Evolutionary conservation across 2,797 vertebrate genomes (phyloP).

Genomic region (Melanotaenia maccullochi): DNA sequence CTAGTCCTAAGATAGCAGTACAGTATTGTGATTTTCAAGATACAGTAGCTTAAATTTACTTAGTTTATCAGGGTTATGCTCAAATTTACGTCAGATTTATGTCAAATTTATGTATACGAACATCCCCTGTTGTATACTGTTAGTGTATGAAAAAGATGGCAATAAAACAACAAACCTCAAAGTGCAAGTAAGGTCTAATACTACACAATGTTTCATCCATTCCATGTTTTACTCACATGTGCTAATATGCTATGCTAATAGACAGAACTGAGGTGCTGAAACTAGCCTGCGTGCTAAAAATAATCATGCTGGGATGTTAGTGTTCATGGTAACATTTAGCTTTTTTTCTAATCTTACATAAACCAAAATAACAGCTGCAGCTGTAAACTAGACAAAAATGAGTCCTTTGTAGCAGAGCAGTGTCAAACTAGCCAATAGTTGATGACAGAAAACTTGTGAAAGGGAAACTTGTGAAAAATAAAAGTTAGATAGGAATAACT

Average conservation of each 20-base stretch:
- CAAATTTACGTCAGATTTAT: not conserved
- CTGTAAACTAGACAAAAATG: no score
- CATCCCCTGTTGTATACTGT: no score
- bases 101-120: not conserved
- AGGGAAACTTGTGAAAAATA: no score
- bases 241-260: not conserved
- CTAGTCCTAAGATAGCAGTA: not conserved
- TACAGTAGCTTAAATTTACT: not conserved
- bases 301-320: not conserved
- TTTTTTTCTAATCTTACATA: no score
- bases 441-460: not conserved
- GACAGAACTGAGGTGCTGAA: not conserved
- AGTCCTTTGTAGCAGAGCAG: no score
- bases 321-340: not conserved
- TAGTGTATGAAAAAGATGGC: not conserved
- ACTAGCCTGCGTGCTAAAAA: not conserved
- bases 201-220: not conserved
- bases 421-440: no score
- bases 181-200: not conserved
- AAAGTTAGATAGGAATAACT: no score
- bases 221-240: no score
- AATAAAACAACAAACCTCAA: not conserved
- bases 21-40: not conserved
- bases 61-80: not conserved
- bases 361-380: not conserved